Evolutionary conservation across 2,888 invertebrate genomes (phyloP).

Genomic region (Eristalis tenax): DNA sequence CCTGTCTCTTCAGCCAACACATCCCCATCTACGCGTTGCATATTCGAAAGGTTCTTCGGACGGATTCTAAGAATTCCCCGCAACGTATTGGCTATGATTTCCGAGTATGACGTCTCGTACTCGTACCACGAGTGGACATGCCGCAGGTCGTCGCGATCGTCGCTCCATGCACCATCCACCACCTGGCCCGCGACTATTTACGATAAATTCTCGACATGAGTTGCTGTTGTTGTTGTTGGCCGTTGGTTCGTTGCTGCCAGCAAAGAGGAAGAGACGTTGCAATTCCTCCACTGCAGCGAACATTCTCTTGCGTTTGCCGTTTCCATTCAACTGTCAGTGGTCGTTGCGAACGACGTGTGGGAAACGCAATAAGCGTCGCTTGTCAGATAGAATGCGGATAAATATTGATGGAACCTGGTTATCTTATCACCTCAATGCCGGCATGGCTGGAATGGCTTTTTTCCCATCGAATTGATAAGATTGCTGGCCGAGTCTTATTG

Average conservation of each 20-base stretch:
- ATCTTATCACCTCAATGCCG: constrained; percentile 44
- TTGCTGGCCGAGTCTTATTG: neutral
- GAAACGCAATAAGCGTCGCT: constrained; percentile 33
- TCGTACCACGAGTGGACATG: neutral
- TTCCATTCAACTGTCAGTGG: constrained; percentile 47
- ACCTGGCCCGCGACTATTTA: constrained; percentile 48
- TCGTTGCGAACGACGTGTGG: constrained; percentile 10
- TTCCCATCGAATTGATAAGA: constrained; percentile 10
- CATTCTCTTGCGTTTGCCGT: constrained; percentile 1
- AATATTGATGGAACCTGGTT: constrained; percentile 38
- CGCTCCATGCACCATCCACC: constrained; percentile 40
- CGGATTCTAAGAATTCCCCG: constrained; percentile 45
- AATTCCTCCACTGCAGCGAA: constrained; percentile 18
- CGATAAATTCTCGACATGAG: constrained; percentile 53
- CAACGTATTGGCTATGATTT: constrained; percentile 47
- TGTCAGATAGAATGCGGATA: constrained; percentile 20
- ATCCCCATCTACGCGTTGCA: constrained; percentile 28
- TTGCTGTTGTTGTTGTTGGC: constrained; percentile 18
- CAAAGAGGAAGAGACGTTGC: constrained; percentile 13
- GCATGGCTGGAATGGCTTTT: constrained; percentile 5
- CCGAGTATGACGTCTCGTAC: constrained; percentile 63
- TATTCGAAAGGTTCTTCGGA: constrained; percentile 23
- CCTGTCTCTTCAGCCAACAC: constrained; percentile 30
- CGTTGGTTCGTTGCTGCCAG: neutral
- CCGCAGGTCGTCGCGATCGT: constrained; percentile 9